phyloP scores from a whole-genome alignment of 2,888 invertebrate genomes.

The Metopia argyrocephala region DNA sequence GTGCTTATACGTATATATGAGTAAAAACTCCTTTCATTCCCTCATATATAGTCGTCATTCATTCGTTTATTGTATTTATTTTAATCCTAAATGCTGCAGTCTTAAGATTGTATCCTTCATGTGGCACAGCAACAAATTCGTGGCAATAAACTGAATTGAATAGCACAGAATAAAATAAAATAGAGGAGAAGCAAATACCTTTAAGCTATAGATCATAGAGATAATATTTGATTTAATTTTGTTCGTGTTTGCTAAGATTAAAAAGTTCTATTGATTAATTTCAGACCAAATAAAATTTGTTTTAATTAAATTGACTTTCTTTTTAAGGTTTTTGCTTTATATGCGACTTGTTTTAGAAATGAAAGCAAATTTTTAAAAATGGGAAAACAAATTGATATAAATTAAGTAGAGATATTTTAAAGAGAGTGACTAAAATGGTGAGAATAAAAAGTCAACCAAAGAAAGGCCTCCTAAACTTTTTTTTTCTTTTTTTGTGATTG shows the following conservation, averaged over 20 bases:
- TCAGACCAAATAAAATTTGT: constrained; percentile 23
- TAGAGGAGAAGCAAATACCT: constrained; percentile 1
- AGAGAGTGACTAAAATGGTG: too few relatives aligned
- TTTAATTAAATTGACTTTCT: constrained; percentile 39
- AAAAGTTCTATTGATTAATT: constrained; percentile 30
- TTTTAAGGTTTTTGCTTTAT: not conserved
- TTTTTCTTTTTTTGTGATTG: too few relatives aligned
- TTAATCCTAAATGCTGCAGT: constrained; percentile 2
- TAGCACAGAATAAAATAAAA: not conserved
- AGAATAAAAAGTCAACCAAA: too few relatives aligned
- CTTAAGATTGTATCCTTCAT: not conserved
- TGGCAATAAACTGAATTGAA: not conserved
- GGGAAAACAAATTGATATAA: too few relatives aligned
- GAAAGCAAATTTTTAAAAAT: too few relatives aligned
- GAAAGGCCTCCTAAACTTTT: too few relatives aligned
- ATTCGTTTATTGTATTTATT: constrained; percentile 20
- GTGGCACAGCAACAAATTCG: not conserved
- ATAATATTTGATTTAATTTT: constrained; percentile 64
- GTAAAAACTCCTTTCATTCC: constrained; percentile 50
- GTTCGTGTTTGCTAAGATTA: constrained; percentile 47
- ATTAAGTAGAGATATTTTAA: too few relatives aligned
- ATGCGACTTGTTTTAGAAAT: too few relatives aligned
- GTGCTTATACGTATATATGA: too few relatives aligned
- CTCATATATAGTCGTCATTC: not conserved
- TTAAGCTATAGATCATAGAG: constrained; percentile 47